phyloP scores from a whole-genome alignment of 2,113 vertebrate genomes.

The Leucoraja erinaceus region DNA sequence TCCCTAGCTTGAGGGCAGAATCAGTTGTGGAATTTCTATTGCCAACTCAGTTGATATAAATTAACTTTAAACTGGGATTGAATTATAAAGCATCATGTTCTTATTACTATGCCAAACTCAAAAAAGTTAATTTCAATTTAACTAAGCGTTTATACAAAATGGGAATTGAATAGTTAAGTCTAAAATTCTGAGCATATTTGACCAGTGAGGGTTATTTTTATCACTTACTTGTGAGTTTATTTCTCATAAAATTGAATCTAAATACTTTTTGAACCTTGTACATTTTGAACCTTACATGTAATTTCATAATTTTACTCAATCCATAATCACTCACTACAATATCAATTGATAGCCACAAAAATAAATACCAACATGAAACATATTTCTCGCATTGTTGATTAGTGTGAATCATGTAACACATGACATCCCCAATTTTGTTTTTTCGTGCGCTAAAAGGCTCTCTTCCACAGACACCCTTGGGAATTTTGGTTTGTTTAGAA shows the following conservation, averaged over 20 bases:
- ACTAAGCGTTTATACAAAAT: neutral
- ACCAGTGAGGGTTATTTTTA: neutral
- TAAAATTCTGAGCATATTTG: slow-evolving; percentile 21
- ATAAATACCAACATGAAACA: neutral
- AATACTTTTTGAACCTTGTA: neutral
- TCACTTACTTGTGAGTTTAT: neutral
- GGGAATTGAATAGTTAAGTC: neutral
- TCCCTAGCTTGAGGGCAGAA: neutral
- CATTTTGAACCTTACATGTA: neutral
- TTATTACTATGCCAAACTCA: neutral
- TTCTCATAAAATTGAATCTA: neutral
- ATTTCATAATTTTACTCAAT: neutral
- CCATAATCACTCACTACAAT: neutral
- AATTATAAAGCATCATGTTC: neutral
- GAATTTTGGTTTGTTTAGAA: neutral
- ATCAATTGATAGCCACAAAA: neutral
- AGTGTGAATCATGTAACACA: neutral
- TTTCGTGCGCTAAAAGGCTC: neutral
- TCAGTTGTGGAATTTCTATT: neutral
- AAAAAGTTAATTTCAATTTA: neutral
- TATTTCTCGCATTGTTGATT: neutral
- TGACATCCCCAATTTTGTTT: neutral
- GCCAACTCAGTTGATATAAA: neutral
- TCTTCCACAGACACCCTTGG: neutral
- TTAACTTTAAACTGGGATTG: neutral